Evolutionary conservation across 2,113 vertebrate species (phyloP), one percentile per base, ranked within the genome.

Genomic region (Oostethus manadensis): DNA sequence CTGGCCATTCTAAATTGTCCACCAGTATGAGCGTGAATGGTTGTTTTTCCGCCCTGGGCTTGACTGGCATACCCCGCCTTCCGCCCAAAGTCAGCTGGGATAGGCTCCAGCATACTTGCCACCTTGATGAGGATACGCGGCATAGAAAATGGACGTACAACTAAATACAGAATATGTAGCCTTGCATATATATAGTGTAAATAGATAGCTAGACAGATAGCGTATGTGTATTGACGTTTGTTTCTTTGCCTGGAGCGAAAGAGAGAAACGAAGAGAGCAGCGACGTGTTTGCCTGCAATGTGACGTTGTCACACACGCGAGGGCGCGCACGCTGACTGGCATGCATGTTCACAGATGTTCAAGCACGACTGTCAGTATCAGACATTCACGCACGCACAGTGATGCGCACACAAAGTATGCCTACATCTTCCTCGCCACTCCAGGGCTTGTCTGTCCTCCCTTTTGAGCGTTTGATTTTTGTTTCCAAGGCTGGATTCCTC

Each of bases 401-500:
- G 14, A 40, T 21, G 8, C 42, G 44, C 51, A 49, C 11, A 38
- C 18, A 23, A 49, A 46, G 26, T 17, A 62, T 1, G 20, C 57
- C 54, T 66, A 54, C 33, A 10, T 83, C 77, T 80, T 79, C 79
- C 68, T 81, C 78, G 69, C 68, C 66, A 69, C 77, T 84, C 82
- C 67, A 85, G 76, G 69, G 70, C 66, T 78, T 79, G 74, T 77
- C 66, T 84, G n/a, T 80, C 80, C 83, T 70, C 63, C 78, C 68
- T 76, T 65, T 78, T 66, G 68, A 66, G 58, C 49, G 64, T 87
- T 85, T 85, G 82, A 82, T 81, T 74, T n/a, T 74, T 64, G 56
- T 78, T 81, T 82, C 79, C 69, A 79, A 82, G 82, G 63, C 76
- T 77, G 71, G 71, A 80, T 86, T 76, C 73, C 72, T 79, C 71